Base-by-base conservation (phyloP, 1,140 invertebrate species). In the Tetraneura akinire region DNA sequence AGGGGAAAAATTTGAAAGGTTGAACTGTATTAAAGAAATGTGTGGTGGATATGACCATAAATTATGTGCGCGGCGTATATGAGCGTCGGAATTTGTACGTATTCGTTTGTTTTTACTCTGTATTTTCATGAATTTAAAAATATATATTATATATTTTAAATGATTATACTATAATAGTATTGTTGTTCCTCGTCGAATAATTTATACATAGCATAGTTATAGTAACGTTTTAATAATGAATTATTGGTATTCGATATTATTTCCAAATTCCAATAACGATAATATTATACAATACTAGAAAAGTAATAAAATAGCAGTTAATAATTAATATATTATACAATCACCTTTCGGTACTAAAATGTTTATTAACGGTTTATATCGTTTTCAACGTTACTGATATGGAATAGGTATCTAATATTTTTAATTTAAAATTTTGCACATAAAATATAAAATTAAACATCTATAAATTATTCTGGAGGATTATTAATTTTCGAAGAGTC, bases 51-150 rank as follows among this genome's bases (percentile, higher is more conserved):
- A 47, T 47, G 66, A 47, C 21, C 66, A 47, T 68, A 68, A 68
- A 68, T 68, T 68, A 68, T 47, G 21, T 13, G 66, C 37, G 62
- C 32, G n/a, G n/a, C n/a, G n/a, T n/a, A n/a, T n/a, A n/a, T 64
- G 8, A 37, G 37, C 32, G 32, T 18, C 62, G 23, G 37, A 68
- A 68, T 68, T 47, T 47, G n/a, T 45, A 47, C 21, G 42, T 37
- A 42, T n/a, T 8, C 2, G 49, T 18, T 16, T 16, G 14, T 18
- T 37, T 10, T 23, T 23, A 37, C 37, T 64, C 18, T 68, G n/a
- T n/a, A n/a, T 66, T 68, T 45, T 45, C 64, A 68, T 45, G 64
- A 45, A 68, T 68, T 68, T 23, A 32, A 45, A 68, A 68, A 45
- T 21, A 16, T 23, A 37, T n/a, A n/a, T n/a, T n/a, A 68, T 45